These are phyloP conservation scores for Drosophila prostipennis DNA, from an alignment of 2,888 invertebrate species.

Conservation along the genomic window DNA sequence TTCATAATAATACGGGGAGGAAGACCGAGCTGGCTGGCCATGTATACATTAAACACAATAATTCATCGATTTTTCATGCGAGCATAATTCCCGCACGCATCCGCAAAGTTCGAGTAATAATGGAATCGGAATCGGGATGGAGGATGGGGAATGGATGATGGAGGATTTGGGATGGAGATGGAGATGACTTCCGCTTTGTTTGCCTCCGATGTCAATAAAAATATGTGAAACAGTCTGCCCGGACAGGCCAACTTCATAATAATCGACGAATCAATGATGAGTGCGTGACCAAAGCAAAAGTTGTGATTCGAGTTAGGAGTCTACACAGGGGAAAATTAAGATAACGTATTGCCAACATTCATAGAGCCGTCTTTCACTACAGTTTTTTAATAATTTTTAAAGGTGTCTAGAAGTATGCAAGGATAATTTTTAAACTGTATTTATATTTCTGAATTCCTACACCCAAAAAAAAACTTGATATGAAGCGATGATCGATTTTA, in stretches of 20 bases:
- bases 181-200: constrained; percentile 67
- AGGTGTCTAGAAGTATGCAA: neutral
- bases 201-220: constrained; percentile 66
- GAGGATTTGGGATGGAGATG: neutral
- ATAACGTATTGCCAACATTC: no score
- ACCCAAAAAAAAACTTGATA: no score
- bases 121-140: constrained; percentile 22
- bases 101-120: constrained; percentile 17
- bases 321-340: neutral
- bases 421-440: no score
- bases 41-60: constrained; percentile 68
- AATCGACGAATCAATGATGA: constrained; percentile 37
- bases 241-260: constrained; percentile 24
- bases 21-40: constrained; percentile 42
- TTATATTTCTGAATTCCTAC: no score
- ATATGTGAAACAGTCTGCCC: constrained; percentile 40
- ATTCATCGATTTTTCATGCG: constrained; percentile 70
- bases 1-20: constrained; percentile 53
- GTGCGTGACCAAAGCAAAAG: constrained; percentile 34
- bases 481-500: no score
- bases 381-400: no score
- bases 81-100: constrained; percentile 25
- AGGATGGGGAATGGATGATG: neutral
- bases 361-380: no score
- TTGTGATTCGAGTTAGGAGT: constrained; percentile 28